Conservation (phyloP, 2,113 vertebrate species). For the Atlantisia rogersi region DNA sequence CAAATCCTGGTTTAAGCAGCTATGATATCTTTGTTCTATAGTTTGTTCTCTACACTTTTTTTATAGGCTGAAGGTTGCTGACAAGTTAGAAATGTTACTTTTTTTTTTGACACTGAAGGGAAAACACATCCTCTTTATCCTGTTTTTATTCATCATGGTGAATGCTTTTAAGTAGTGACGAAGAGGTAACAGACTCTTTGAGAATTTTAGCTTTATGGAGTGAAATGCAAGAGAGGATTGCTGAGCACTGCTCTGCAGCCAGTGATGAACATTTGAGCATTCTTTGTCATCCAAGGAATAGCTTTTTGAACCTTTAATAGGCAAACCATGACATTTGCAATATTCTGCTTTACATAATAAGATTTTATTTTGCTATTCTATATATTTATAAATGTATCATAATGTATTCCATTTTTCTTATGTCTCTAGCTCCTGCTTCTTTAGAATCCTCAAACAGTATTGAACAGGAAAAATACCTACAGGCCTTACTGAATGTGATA, state of each 20-base stretch:
- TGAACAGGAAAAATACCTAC: constrained; percentile 97
- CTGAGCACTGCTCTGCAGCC: not conserved
- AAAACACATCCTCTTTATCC: not conserved
- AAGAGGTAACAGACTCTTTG: not conserved
- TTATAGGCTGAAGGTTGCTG: not conserved
- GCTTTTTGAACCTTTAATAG: not conserved
- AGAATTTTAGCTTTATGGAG: not conserved
- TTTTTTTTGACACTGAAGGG: not conserved
- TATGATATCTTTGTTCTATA: not conserved
- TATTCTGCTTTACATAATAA: not conserved
- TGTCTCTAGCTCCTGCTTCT: constrained; percentile 79
- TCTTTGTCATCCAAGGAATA: not conserved
- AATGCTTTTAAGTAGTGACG: not conserved
- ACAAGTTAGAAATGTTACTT: not conserved
- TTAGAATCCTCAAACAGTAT: constrained; percentile 96
- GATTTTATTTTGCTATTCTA: not conserved
- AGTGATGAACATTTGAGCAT: not conserved
- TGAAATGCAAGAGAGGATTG: not conserved
- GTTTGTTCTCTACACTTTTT: not conserved
- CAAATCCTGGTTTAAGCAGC: not conserved
- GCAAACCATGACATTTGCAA: not conserved
- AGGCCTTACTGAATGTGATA: constrained; percentile 91
- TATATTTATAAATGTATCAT: not conserved
- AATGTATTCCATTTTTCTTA: not conserved
- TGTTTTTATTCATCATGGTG: not conserved